phyloP scores from a whole-genome alignment of 2,797 vertebrate genomes.

The Coccyzus lansbergi region DNA sequence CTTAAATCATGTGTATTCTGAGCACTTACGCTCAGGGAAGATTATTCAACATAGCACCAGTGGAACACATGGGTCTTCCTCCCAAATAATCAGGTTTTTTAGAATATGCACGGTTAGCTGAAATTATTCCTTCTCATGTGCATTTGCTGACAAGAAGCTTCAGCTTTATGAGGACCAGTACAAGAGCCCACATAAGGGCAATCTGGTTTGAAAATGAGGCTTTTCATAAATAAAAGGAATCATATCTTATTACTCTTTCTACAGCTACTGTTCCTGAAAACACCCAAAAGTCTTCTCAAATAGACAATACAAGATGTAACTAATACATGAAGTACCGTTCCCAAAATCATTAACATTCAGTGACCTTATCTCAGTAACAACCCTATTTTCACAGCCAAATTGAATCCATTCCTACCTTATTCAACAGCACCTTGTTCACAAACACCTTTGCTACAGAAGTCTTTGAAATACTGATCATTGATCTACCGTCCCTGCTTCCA shows the following conservation, averaged over 20 bases:
- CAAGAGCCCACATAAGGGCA: not conserved
- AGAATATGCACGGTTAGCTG: not conserved
- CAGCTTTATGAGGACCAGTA: not conserved
- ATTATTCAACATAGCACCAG: not conserved
- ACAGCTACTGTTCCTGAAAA: not conserved
- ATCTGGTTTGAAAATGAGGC: not conserved
- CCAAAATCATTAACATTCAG: conserved; percentile 34
- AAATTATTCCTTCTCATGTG: not conserved
- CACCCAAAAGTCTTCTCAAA: not conserved
- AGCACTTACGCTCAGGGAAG: not conserved
- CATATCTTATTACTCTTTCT: not conserved
- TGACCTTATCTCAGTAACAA: conserved; percentile 16
- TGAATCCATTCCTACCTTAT: not conserved
- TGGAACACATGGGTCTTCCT: not conserved
- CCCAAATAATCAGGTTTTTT: not conserved
- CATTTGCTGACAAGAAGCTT: not conserved
- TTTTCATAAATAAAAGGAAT: not conserved
- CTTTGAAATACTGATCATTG: not conserved
- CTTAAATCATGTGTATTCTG: not conserved
- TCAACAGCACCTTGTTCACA: conserved; percentile 9
- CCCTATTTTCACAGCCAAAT: not conserved
- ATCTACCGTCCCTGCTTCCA: not conserved
- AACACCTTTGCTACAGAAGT: not conserved
- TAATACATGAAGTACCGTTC: not conserved
- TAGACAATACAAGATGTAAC: not conserved